Percentiles rank a stretch among this genome's conserved stretches.
Conservation (phyloP, 2,888 invertebrate genomes). For the Leucophenga maculata region DNA sequence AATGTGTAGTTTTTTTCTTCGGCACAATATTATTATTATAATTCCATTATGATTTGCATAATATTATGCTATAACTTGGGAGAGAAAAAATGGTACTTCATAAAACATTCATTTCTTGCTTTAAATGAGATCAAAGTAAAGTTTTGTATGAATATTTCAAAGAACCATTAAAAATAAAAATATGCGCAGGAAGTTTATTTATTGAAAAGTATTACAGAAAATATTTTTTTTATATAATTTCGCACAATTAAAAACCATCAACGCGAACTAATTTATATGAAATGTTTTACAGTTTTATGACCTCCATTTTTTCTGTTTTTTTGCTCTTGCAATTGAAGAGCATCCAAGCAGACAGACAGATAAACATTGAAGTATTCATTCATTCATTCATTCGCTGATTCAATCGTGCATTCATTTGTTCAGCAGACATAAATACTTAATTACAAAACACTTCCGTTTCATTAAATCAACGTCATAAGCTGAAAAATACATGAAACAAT, state of each 20-base stretch:
- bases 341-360: neutral
- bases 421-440: constrained; percentile 31
- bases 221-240: neutral
- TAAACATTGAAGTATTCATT: constrained; percentile 2
- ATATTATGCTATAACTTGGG: too few relatives aligned
- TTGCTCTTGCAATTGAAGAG: neutral
- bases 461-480: constrained; percentile 24
- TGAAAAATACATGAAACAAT: constrained; percentile 19
- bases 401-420: neutral
- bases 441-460: constrained; percentile 37
- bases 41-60: too few relatives aligned
- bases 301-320: neutral
- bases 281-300: constrained; percentile 5
- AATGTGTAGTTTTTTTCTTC: too few relatives aligned
- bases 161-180: too few relatives aligned
- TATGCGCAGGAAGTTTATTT: too few relatives aligned
- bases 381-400: constrained; percentile 11
- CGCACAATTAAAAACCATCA: neutral
- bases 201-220: neutral
- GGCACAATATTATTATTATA: too few relatives aligned
- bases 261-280: constrained; percentile 2
- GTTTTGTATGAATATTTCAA: too few relatives aligned
- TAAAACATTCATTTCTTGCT: too few relatives aligned
- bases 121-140: too few relatives aligned
- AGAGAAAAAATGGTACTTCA: too few relatives aligned